Base-by-base conservation (phyloP, 2,113 vertebrate species). In the Hypocryptadius cinnamomeus region DNA sequence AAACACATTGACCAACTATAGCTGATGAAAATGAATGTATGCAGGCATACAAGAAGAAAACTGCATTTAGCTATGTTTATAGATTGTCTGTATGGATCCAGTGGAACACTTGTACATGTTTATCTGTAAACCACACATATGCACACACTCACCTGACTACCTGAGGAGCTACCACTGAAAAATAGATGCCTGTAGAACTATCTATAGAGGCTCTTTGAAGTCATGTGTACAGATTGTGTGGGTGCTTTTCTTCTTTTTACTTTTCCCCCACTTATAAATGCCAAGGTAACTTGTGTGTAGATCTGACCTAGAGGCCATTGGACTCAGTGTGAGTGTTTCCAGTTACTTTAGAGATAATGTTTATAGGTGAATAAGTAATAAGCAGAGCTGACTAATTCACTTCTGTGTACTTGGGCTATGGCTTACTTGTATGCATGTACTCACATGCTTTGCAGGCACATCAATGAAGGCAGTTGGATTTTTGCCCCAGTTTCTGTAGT, bases 401-500 rank as follows among this genome's bases (percentile, higher is more conserved):
- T 92, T 25, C 42, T 45, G 15, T 85, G 20, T 76, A 15, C 40
- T 89, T 84, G 80, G 51, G 65, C 39, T 77, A 13, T 69, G 51
- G 47, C 56, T 85, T 2, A 2, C 73, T 93, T 65, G 59, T 66
- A 56, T 77, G 83, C 92, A 39, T 95, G 94, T 93, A 71, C 71
- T 94, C 71, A 66, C 92, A 91, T 79, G 89, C 31, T 84, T 87
- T 86, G 77, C 64, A 82, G 80, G 60, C 86, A 40, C 37, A 24
- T 84, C 80, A 92, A 70, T 94, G 83, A 92, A 95, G 70, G 42
- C 91, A 85, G 71, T 91, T 96, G 90, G 89, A 89, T 93, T 93
- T 96, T 90, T 93, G 88, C 87, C 88, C 78, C 63, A 47, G 60
- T 89, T 94, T 95, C 80, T 94, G 87, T n/a, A 91, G 83, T 89